phyloP scores from a whole-genome alignment of 2,888 invertebrate genomes.

The Tenodera sinensis region DNA sequence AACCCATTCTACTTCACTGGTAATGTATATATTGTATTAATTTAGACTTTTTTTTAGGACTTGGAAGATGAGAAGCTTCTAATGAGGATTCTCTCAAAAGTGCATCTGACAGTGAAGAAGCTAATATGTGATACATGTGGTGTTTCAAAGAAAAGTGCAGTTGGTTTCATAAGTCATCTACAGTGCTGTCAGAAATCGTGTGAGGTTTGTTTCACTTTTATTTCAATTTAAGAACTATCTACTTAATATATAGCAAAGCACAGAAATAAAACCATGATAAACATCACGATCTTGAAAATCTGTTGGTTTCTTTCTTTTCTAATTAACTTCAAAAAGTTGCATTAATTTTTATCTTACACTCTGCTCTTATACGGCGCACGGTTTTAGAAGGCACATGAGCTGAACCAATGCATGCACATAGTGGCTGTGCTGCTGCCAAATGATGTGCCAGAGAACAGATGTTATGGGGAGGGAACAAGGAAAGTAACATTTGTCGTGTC shows the following conservation, averaged over 20 bases:
- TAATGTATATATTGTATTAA: not conserved
- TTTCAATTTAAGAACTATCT: not conserved
- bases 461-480: too few relatives aligned
- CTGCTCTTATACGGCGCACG: too few relatives aligned
- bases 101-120: slow-evolving; percentile 45
- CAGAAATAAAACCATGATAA: not conserved
- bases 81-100: slow-evolving; percentile 46
- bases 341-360: too few relatives aligned
- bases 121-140: slow-evolving; percentile 56
- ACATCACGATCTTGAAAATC: not conserved
- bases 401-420: too few relatives aligned
- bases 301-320: too few relatives aligned
- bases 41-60: slow-evolving; percentile 48
- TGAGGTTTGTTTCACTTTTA: slow-evolving; percentile 43
- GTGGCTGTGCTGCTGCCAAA: too few relatives aligned
- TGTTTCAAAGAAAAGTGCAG: slow-evolving; percentile 47
- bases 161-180: slow-evolving; percentile 60
- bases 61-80: slow-evolving; percentile 49
- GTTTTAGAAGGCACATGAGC: too few relatives aligned
- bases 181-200: slow-evolving; percentile 57
- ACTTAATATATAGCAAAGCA: not conserved
- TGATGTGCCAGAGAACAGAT: too few relatives aligned
- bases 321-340: too few relatives aligned
- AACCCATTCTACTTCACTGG: too few relatives aligned
- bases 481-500: too few relatives aligned